These are phyloP conservation scores for Pammene aurita DNA, from an alignment of 2,888 invertebrate genomes.

Conservation along the genomic window DNA sequence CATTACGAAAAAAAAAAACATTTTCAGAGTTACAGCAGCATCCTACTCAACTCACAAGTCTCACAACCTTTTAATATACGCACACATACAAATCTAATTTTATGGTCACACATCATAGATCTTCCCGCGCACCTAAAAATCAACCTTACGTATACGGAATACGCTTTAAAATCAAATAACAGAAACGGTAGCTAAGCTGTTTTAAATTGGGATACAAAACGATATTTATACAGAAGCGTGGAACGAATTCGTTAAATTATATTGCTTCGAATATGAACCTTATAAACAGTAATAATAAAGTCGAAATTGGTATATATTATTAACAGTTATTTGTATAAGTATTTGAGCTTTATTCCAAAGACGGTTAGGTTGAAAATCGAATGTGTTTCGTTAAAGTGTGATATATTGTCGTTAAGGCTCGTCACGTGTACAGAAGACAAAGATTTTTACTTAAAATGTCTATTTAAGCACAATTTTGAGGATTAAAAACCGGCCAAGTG, in stretches of 20 bases:
- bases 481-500: no score
- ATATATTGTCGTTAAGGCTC: constrained; percentile 21
- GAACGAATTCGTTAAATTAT: constrained; percentile 25
- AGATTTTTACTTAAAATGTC: constrained; percentile 14
- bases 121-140: constrained; percentile 34
- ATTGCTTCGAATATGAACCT: constrained; percentile 2
- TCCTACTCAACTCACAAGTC: constrained; percentile 54
- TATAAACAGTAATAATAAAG: neutral
- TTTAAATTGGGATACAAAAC: constrained; percentile 4
- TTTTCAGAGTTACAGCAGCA: constrained; percentile 58
- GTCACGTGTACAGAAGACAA: constrained; percentile 18
- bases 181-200: neutral
- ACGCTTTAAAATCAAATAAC: constrained; percentile 45
- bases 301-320: neutral
- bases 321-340: neutral
- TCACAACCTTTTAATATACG: constrained; percentile 70
- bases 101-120: constrained; percentile 54
- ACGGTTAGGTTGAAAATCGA: neutral
- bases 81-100: constrained; percentile 67
- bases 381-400: neutral
- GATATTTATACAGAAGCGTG: constrained; percentile 33
- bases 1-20: neutral
- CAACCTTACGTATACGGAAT: constrained; percentile 34
- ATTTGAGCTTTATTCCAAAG: neutral
- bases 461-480: no score